Evolutionary conservation across 1,140 invertebrate species (phyloP).

Genomic region (Marisa cornuarietis): DNA sequence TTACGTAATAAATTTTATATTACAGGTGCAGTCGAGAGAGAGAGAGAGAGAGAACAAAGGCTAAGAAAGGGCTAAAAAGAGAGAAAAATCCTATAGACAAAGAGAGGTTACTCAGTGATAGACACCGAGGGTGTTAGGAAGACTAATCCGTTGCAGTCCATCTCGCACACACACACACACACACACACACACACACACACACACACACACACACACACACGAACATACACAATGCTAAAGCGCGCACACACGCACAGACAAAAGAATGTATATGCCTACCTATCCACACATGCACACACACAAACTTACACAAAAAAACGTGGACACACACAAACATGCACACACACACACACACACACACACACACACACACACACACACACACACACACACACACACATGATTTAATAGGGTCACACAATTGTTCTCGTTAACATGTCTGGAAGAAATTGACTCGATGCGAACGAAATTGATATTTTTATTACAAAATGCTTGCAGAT

Average conservation of each 20-base stretch:
- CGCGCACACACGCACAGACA: not conserved
- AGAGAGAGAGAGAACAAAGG: slow-evolving; percentile 4
- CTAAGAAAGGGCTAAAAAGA: not conserved
- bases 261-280: not conserved
- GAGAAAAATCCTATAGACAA: too few relatives aligned
- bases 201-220: not conserved
- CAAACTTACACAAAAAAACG: too few relatives aligned
- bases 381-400: not conserved
- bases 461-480: not conserved
- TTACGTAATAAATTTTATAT: not conserved
- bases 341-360: not conserved
- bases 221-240: too few relatives aligned
- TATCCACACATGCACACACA: too few relatives aligned
- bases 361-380: too few relatives aligned
- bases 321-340: too few relatives aligned
- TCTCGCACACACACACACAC: not conserved
- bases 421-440: not conserved
- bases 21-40: not conserved
- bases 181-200: not conserved
- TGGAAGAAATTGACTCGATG: not conserved
- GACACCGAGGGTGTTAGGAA: not conserved
- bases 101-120: too few relatives aligned
- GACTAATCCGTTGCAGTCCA: too few relatives aligned
- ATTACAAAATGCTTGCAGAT: not conserved
- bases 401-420: not conserved